Base-by-base conservation (phyloP, 2,113 vertebrate species). In the Chionis minor region DNA sequence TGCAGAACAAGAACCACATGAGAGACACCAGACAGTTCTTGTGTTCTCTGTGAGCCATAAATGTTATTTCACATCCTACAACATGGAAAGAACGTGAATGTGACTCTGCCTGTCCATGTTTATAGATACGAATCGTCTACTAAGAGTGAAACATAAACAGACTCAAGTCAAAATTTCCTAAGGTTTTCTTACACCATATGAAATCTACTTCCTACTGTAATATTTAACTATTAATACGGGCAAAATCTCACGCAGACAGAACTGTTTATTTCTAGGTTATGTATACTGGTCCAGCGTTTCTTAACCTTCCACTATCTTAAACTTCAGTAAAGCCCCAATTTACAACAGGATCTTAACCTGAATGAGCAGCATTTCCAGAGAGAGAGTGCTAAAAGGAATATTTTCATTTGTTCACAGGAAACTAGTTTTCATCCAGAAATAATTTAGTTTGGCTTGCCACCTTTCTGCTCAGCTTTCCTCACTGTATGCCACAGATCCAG, bases 331-430 rank as follows among this genome's bases (percentile, higher is more conserved):
- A 87, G n/a, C 12, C 24, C 32, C 14, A 45, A 13, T 86, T 90
- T 84, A 56, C 33, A 88, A 27, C 27, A 85, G 32, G 26, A 24
- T 26, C 61, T 91, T 85, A 75, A 75, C 10, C 17, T 1, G 5
- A 89, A 71, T 10, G 9, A 85, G 71, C 49, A 69, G 56, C 14
- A 44, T 71, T 91, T 91, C 45, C 71, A 84, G 61, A 11, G 11
- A 80, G 47, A 74, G 21, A 20, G 45, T 44, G 69, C 8, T 86
- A 84, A 94, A 91, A 58, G 33, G 38, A 81, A 59, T 88, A 52
- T 86, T 92, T 92, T 92, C 30, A 80, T 89, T 78, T 77, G 32
- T 75, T 96, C 81, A 62, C 67, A 72, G 35, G 69, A 87, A 82
- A 81, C 30, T 62, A 65, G 21, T 65, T 94, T 94, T 89, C 52